Evolutionary conservation across 2,888 invertebrate species (phyloP).

Genomic region (Capitulum mitella): DNA sequence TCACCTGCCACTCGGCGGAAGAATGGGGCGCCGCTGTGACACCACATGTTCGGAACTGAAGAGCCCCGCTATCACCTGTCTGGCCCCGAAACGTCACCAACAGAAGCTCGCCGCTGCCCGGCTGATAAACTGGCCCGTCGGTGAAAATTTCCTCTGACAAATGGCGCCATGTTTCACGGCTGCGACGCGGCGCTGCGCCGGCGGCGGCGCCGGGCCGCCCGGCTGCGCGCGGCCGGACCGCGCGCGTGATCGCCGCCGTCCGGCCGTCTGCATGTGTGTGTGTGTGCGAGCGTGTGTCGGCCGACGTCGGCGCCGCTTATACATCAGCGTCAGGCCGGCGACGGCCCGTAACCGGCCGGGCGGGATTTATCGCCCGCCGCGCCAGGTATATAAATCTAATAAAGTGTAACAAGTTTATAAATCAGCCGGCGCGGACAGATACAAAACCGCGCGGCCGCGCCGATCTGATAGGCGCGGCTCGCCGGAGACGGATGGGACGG

Average conservation of each 20-base stretch:
- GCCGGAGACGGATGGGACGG: neutral
- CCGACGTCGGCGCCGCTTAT: neutral
- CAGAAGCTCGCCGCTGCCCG: neutral
- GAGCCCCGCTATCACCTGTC: neutral
- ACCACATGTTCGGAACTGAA: neutral
- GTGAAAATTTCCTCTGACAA: neutral
- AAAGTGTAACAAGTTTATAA: conserved; percentile 25
- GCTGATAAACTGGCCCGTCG: neutral
- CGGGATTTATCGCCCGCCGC: neutral
- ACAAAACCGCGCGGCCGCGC: conserved; percentile 16
- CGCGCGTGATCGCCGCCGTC: no score
- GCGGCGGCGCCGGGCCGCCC: neutral
- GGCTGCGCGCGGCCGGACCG: neutral
- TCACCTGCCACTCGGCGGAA: no score
- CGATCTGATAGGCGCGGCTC: conserved; percentile 8
- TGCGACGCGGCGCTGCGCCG: neutral
- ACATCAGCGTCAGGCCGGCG: neutral
- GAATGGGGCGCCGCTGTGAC: neutral
- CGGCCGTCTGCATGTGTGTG: no score
- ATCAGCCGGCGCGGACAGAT: conserved; percentile 22
- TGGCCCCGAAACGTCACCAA: neutral
- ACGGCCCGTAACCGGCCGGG: neutral
- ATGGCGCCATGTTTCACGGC: neutral
- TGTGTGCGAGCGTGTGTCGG: neutral
- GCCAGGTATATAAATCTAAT: conserved; percentile 22